Conservation (phyloP, 2,888 invertebrate genomes). For the Meliscaeva auricollis region DNA sequence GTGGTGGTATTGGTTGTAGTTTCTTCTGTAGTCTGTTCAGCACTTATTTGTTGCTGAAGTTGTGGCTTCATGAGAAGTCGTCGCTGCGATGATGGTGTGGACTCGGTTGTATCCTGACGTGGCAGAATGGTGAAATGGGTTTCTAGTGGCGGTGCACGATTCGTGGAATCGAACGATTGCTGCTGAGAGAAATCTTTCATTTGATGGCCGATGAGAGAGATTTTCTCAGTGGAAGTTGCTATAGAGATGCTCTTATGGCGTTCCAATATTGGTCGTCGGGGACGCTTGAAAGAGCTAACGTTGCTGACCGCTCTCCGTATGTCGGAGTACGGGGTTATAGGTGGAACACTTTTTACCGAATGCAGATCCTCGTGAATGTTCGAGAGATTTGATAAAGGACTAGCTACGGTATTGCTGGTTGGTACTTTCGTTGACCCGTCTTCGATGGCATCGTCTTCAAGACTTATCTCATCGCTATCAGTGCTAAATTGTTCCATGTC, state of each 20-base stretch:
- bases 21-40: conserved; percentile 80
- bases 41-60: conserved; percentile 82
- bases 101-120: conserved; percentile 67
- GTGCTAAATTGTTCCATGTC: conserved; percentile 94
- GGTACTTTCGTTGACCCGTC: conserved; percentile 60
- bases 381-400: conserved; percentile 56
- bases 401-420: conserved; percentile 60
- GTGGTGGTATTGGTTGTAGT: conserved; percentile 80
- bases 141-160: conserved; percentile 78
- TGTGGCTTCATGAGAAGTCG: conserved; percentile 79
- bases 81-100: conserved; percentile 78
- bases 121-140: conserved; percentile 80
- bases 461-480: conserved; percentile 88
- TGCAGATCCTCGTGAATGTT: conserved; percentile 58
- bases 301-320: conserved; percentile 49
- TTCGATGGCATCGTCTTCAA: conserved; percentile 74
- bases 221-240: conserved; percentile 80
- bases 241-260: conserved; percentile 82
- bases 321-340: conserved; percentile 40
- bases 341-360: conserved; percentile 61
- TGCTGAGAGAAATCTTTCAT: conserved; percentile 79
- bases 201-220: conserved; percentile 79
- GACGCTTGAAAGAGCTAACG: conserved; percentile 75
- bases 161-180: conserved; percentile 75
- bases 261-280: conserved; percentile 80